Percentiles rank a stretch among this genome's conserved stretches.
These are phyloP conservation scores for Psilanteris sp. DNA, from an alignment of 1,140 invertebrate genomes.

Conservation along the genomic window DNA sequence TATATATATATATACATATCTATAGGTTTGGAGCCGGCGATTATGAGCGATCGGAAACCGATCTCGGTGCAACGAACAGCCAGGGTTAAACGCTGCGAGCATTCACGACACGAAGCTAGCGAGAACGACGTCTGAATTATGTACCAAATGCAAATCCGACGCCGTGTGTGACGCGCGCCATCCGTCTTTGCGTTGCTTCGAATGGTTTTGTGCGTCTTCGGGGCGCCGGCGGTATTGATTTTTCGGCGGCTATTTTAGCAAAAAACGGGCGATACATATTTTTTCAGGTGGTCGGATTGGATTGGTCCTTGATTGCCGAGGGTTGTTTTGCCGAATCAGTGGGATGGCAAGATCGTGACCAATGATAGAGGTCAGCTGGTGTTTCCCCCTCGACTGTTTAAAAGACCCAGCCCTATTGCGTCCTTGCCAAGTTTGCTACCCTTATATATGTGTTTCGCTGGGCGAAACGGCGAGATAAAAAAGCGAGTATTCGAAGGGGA, in stretches of 20 bases:
- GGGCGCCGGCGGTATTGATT: not conserved
- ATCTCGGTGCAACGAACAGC: too few species aligned
- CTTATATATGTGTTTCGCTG: not conserved
- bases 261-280: conserved; percentile 30
- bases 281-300: conserved; percentile 56
- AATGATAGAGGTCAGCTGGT: conserved; percentile 78
- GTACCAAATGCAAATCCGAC: too few species aligned
- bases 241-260: not conserved
- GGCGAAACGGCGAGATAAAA: conserved; percentile 3
- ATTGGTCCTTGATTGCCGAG: conserved; percentile 76
- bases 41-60: too few species aligned
- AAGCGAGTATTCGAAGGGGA: not conserved
- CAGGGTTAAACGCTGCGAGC: too few species aligned
- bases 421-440: too few species aligned
- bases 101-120: too few species aligned
- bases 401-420: conserved; percentile 36
- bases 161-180: too few species aligned
- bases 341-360: conserved; percentile 77
- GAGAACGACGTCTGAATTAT: too few species aligned
- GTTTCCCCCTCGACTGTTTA: conserved; percentile 27
- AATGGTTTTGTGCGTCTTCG: too few species aligned
- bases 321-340: conserved; percentile 72
- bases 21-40: too few species aligned
- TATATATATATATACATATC: too few species aligned
- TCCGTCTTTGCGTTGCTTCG: too few species aligned